Evolutionary conservation across 2,797 vertebrate species (phyloP).

Genomic region (Enteromius mattozi): DNA sequence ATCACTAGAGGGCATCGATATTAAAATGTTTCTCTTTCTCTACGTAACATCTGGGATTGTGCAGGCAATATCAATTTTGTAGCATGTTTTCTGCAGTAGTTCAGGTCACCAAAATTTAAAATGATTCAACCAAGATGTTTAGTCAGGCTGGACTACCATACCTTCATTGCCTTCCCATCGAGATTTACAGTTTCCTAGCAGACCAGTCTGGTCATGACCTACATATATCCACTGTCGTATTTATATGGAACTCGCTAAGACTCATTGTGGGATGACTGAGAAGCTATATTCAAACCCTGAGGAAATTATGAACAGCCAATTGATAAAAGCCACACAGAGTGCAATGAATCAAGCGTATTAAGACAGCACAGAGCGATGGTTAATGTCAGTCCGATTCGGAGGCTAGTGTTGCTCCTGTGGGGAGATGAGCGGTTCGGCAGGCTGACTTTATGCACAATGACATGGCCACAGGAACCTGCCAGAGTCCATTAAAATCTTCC

Average conservation of each 20-base stretch:
- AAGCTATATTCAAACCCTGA: slow-evolving; percentile 18
- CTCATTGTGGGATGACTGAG: slow-evolving; percentile 26
- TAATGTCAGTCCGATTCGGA: not conserved
- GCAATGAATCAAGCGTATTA: not conserved
- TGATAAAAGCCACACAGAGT: slow-evolving; percentile 27
- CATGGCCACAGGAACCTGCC: slow-evolving; percentile 61
- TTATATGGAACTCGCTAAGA: slow-evolving; percentile 27
- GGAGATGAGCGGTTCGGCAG: slow-evolving; percentile 31
- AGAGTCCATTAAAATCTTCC: slow-evolving; percentile 58
- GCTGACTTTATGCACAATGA: slow-evolving; percentile 63
- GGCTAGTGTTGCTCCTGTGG: slow-evolving; percentile 24
- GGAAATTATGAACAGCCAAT: slow-evolving; percentile 28
- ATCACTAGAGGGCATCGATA: slow-evolving; percentile 49
- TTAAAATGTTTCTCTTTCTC: not conserved
- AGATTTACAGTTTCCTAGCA: slow-evolving; percentile 56
- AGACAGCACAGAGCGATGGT: not conserved
- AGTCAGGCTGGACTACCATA: slow-evolving; percentile 22
- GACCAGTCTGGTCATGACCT: slow-evolving; percentile 38
- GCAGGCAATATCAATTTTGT: slow-evolving; percentile 27
- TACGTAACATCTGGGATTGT: slow-evolving; percentile 23
- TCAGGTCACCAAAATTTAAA: slow-evolving; percentile 12
- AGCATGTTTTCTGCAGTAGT: slow-evolving; percentile 24
- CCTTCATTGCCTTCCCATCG: slow-evolving; percentile 21
- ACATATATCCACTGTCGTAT: slow-evolving; percentile 39
- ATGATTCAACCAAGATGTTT: slow-evolving; percentile 31